Percentiles rank a stretch among this genome's conserved stretches.
phyloP scores from a whole-genome alignment of 1,140 invertebrate species.

The Doryteuthis pealeii region DNA sequence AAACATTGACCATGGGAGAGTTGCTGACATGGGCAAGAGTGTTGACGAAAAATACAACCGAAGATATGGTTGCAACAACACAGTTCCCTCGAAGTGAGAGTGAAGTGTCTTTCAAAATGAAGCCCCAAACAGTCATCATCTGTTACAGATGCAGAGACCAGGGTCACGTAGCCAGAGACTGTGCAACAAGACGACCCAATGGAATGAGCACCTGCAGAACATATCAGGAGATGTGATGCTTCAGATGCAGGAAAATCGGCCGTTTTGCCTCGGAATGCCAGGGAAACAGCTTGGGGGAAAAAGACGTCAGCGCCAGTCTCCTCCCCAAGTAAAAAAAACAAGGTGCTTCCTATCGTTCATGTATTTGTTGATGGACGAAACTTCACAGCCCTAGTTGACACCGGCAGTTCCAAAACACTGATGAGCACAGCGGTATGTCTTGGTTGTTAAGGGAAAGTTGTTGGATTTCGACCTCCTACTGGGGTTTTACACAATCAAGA shows the following conservation, averaged over 20 bases:
- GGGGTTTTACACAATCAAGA: too few species aligned
- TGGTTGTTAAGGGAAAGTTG: neutral
- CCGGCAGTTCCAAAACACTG: neutral
- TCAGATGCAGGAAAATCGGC: neutral
- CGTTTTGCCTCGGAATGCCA: neutral
- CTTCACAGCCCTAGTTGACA: neutral
- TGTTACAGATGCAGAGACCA: neutral
- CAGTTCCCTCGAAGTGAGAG: neutral
- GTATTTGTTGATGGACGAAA: neutral
- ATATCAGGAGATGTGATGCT: neutral
- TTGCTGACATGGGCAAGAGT: neutral
- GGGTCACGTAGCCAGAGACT: neutral
- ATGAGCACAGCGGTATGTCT: neutral
- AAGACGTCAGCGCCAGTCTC: neutral
- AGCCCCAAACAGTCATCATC: neutral
- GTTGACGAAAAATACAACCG: neutral
- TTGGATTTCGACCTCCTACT: too few species aligned
- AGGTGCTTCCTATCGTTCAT: neutral
- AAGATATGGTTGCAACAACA: neutral
- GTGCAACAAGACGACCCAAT: neutral
- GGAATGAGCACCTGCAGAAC: neutral
- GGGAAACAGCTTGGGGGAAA: neutral
- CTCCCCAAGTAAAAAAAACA: neutral
- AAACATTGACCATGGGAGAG: neutral
- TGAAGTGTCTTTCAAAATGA: neutral